A percentile compares a stretch with the other conserved stretches of the same genome.
Conservation (phyloP, 2,113 vertebrate species). For the Pipa parva region DNA sequence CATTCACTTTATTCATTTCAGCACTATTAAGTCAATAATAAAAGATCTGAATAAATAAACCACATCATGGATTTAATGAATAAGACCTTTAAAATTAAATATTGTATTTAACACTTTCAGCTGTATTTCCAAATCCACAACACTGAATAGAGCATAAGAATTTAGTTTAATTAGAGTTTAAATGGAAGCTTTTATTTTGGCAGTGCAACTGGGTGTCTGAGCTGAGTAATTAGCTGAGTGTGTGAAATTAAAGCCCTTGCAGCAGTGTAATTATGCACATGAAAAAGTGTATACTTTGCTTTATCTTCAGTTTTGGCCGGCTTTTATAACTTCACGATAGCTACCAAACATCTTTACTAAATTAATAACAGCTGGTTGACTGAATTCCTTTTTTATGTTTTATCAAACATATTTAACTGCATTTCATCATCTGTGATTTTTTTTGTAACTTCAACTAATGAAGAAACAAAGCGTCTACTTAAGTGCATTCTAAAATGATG, state of each 20-base stretch:
- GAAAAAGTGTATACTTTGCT: constrained; percentile 39
- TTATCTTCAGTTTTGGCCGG: constrained; percentile 39
- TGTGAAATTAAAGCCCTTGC: constrained; percentile 42
- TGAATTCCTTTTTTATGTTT: constrained; percentile 25
- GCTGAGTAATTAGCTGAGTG: constrained; percentile 40
- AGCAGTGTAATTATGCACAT: constrained; percentile 39
- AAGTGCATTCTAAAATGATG: not conserved
- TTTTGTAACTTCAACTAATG: constrained; percentile 24
- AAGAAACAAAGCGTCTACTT: constrained; percentile 19
- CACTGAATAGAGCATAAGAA: constrained; percentile 22
- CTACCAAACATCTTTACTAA: constrained; percentile 39
- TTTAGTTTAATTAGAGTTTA: constrained; percentile 36
- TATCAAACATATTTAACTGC: constrained; percentile 34
- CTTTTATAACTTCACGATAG: constrained; percentile 28
- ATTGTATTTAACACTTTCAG: constrained; percentile 27
- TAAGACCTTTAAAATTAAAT: constrained; percentile 22
- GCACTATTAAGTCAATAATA: constrained; percentile 21
- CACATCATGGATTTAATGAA: constrained; percentile 19
- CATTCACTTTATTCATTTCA: constrained; percentile 26
- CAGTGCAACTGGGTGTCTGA: constrained; percentile 23
- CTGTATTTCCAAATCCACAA: not conserved
- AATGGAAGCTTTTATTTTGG: constrained; percentile 41
- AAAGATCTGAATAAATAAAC: constrained; percentile 23
- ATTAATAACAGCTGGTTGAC: constrained; percentile 35
- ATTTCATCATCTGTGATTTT: constrained; percentile 17